Base-by-base conservation (phyloP, 1,140 invertebrate genomes). In the Ceratosolen solmsi region DNA sequence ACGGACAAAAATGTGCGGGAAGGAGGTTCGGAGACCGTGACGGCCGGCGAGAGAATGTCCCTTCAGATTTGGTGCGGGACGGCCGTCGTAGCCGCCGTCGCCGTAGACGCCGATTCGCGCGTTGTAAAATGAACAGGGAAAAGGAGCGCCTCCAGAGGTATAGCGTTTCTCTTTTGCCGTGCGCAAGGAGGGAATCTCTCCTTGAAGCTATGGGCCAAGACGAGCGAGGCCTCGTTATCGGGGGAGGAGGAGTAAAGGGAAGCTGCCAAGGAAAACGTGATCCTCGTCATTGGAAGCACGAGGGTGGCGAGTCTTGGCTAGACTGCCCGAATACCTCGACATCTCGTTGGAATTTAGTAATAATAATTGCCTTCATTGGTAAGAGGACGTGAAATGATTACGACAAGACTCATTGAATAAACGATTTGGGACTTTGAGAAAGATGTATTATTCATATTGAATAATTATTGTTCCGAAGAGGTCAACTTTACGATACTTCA, bases 161-260 rank as follows among this genome's bases (percentile, higher is more conserved):
- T 56, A 65, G 41, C 71, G 41, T 81, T 81, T 81, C 79, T 81
- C 79, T 75, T 81, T 81, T 58, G 33, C 79, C 38, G 33, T 2
- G 49, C 46, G 7, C 27, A 13, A 22, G 11, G 25, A 60, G 1
- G 11, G 58, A 60, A 60, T 60, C 58, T 46, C 13, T 46, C 58
- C 25, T 60, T 60, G 25, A 60, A 27, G 3, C 11, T 8, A 46
- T 46, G 7, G 13, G 58, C 25, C 4, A 30, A 13, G 25, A 2
- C 3, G 2, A 22, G 17, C 54, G 54, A 3, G 3, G 54, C 22
- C 4, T 36, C 30, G 9, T 22, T 4, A 1, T 36, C 1, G 4
- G 8, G n/a, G 11, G 51, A 54, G 13, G 20, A 22, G 51, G 51
- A 54, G 9, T 15, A 54, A n/a, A n/a, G 51, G 11, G 51, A 17